Conservation (phyloP, 2,797 vertebrate species). For the Premnoplex brunnescens region DNA sequence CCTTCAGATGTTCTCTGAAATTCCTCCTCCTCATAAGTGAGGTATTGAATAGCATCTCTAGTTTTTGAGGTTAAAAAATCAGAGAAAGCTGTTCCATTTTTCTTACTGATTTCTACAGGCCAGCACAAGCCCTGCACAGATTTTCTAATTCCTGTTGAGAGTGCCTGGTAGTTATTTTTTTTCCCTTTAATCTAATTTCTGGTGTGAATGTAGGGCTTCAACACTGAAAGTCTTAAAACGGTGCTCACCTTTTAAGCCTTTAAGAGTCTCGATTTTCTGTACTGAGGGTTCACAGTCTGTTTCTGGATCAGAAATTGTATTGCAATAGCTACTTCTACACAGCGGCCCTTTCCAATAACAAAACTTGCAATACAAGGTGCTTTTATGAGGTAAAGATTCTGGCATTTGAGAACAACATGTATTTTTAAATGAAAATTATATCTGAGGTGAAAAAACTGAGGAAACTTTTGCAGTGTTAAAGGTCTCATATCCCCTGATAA, state of each 20-base stretch:
- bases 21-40: slow-evolving; percentile 18
- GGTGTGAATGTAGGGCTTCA: background rate
- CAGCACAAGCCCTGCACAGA: background rate
- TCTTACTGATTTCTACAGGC: background rate
- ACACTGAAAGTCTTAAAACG: background rate
- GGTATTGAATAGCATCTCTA: slow-evolving; percentile 45
- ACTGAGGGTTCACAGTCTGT: background rate
- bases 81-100: slow-evolving; percentile 1
- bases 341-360: accelerated
- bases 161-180: background rate
- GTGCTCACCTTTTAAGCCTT: background rate
- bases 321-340: background rate
- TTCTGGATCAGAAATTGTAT: background rate
- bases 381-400: background rate
- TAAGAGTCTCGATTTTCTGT: background rate
- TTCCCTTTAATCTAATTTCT: background rate
- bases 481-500: background rate
- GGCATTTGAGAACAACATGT: accelerated
- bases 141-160: background rate
- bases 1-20: slow-evolving; percentile 17
- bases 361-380: background rate
- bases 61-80: slow-evolving; percentile 29
- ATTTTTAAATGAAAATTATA: background rate
- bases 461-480: background rate
- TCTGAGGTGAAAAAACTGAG: background rate